Evolutionary conservation across 2,113 vertebrate genomes (phyloP), one percentile per base, ranked within the genome.

Genomic region (Euleptes europaea): DNA sequence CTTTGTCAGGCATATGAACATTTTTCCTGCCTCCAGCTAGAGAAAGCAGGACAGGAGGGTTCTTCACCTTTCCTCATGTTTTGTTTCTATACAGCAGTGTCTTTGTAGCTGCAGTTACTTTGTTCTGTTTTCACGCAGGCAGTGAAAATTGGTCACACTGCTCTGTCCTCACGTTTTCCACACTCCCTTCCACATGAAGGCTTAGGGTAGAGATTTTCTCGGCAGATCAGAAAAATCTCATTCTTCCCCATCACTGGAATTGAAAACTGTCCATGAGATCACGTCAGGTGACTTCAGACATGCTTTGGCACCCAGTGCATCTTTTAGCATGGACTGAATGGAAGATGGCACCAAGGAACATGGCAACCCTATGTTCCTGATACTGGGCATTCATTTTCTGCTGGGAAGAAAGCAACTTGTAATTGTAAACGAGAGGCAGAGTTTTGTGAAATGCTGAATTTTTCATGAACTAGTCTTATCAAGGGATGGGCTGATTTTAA

Each of bases 101-200:
- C 47, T 57, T 71, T 87, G 42, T 42, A 1, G 1, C 26, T 9
- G 0, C 0, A 0, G 0, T 42, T 72, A n/a, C 78, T 35, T 83
- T 49, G 35, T 69, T 1, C 21, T 0, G 33, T 21, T 78, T 79
- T 57, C 73, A 0, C 0, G 40, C 79, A 79, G 49, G 23, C 23
- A 38, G 0, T 69, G 54, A 57, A 49, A 84, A 80, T 63, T 17
- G 57, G 44, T 71, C 14, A 2, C 35, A 28, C 57, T 33, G 0
- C 44, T 87, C 47, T 3, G 74, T 49, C 79, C 47, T 88, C 86
- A 51, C 0, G 0, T 67, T 76, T 60, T 28, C 71, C 76, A 21
- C 0, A 14, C 26, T 28, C 13, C 0, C 0, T 73, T 82, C 74
- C 67, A 15, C 44, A 72, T n/a, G 0, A 0, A 78, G 75, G 15